A percentile compares a stretch with the other conserved stretches of the same genome.
Conservation (phyloP, 2,797 vertebrate species). For the Aulostomus chinensis region DNA sequence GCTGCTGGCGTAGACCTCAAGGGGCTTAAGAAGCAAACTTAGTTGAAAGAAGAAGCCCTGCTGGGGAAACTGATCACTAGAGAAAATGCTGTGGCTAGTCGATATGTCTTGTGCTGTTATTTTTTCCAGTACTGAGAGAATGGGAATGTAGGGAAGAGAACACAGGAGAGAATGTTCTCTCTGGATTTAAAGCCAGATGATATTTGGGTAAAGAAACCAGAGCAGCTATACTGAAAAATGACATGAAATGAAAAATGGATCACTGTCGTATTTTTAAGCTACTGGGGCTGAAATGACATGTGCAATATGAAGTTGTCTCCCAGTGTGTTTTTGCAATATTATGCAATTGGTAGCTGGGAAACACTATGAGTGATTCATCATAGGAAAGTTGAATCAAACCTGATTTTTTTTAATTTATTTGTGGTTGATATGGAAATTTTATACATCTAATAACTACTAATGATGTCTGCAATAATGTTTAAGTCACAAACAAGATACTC, state of each 20-base stretch:
- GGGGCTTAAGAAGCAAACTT: slow-evolving; percentile 68
- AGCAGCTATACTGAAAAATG: no score
- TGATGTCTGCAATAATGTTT: not conserved
- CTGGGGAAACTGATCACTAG: slow-evolving; percentile 30
- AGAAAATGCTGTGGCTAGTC: no score
- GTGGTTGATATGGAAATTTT: slow-evolving; percentile 9
- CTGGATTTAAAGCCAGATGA: slow-evolving; percentile 11
- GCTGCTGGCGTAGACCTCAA: slow-evolving; percentile 54
- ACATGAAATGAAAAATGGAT: no score
- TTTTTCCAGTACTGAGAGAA: not conserved
- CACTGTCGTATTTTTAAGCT: no score
- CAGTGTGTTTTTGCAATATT: slow-evolving; percentile 17
- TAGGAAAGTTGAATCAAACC: slow-evolving; percentile 23
- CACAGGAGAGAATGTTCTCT: slow-evolving; percentile 13
- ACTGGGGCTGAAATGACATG: no score
- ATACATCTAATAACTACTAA: slow-evolving; percentile 13
- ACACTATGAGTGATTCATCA: slow-evolving; percentile 21
- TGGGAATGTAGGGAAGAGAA: not conserved
- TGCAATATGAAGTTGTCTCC: slow-evolving; percentile 2
- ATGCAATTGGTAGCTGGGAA: slow-evolving; percentile 3
- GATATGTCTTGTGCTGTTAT: no score
- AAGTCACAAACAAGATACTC: slow-evolving; percentile 7
- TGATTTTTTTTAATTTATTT: slow-evolving; percentile 7
- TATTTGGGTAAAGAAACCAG: slow-evolving; percentile 14
- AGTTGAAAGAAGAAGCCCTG: slow-evolving; percentile 54